Conservation (phyloP, 1,140 invertebrate species). For the Papilio helenus region DNA sequence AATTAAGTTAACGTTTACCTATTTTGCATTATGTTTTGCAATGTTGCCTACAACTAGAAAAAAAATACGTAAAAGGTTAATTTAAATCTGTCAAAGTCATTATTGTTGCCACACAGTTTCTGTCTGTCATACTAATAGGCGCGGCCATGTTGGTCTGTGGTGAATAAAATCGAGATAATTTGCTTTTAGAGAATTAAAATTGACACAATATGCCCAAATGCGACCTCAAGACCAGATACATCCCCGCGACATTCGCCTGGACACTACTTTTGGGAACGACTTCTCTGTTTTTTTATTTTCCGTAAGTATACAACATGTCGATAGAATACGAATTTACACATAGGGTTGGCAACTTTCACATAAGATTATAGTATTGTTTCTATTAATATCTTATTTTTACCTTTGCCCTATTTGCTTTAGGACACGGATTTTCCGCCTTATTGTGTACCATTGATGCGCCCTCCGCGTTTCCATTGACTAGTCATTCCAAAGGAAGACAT, state of each 20-base stretch:
- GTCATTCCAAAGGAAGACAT: conserved; percentile 37
- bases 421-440: conserved; percentile 40
- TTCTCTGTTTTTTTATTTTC: conserved; percentile 97
- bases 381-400: conserved; percentile 73
- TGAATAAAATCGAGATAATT: conserved; percentile 84
- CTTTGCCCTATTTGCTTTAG: conserved; percentile 58
- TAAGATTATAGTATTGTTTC: conserved; percentile 72
- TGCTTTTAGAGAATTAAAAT: conserved; percentile 82
- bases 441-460: conserved; percentile 4
- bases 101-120: conserved; percentile 58
- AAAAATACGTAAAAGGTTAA: background rate
- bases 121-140: conserved; percentile 81
- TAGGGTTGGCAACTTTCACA: conserved; percentile 81
- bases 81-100: conserved; percentile 53
- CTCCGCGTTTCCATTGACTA: background rate
- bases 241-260: conserved; percentile 98
- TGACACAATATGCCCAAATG: conserved; percentile 94
- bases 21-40: background rate
- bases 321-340: conserved; percentile 70
- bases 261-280: conserved; percentile 94
- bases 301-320: conserved; percentile 90
- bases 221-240: conserved; percentile 95
- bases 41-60: background rate
- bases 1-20: too few relatives aligned
- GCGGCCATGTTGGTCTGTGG: conserved; percentile 87